Evolutionary conservation across 92 coral and sea anemone genomes (phyloP).

Genomic region (Bergia puertoricense): DNA sequence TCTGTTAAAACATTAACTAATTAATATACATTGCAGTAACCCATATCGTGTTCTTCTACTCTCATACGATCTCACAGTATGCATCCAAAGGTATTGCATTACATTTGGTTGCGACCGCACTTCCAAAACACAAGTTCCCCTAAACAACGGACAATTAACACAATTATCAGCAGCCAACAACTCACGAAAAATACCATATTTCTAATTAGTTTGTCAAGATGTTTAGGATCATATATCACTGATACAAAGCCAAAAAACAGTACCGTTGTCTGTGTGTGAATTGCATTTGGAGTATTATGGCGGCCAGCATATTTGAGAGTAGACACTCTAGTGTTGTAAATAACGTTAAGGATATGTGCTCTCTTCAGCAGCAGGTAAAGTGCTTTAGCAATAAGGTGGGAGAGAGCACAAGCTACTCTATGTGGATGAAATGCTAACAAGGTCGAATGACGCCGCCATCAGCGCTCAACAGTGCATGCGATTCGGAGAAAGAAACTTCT

Average conservation of each 20-base stretch:
- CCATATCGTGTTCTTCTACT: neutral
- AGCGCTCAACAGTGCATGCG: constrained; percentile 20
- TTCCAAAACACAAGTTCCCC: constrained; percentile 78
- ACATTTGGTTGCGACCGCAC: constrained; percentile 37
- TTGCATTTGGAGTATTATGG: constrained; percentile 14
- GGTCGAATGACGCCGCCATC: neutral
- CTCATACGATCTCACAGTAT: neutral
- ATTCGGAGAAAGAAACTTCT: neutral
- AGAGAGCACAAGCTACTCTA: constrained; percentile 1
- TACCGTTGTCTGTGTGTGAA: constrained; percentile 13
- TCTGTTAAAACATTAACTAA: neutral
- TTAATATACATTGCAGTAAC: neutral
- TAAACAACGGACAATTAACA: constrained; percentile 76
- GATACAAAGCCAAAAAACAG: neutral
- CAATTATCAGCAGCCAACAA: constrained; percentile 27
- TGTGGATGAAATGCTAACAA: constrained; percentile 20
- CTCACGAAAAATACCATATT: constrained; percentile 30
- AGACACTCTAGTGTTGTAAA: neutral
- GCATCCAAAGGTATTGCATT: constrained; percentile 6
- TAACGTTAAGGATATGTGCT: neutral
- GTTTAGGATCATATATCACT: constrained; percentile 51
- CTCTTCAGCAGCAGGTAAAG: constrained; percentile 28
- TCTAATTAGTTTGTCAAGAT: constrained; percentile 38
- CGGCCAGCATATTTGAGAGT: constrained; percentile 7
- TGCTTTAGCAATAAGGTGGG: constrained; percentile 7